Evolutionary conservation across 2,888 invertebrate genomes (phyloP).

Genomic region (Trichopoda pennipes): DNA sequence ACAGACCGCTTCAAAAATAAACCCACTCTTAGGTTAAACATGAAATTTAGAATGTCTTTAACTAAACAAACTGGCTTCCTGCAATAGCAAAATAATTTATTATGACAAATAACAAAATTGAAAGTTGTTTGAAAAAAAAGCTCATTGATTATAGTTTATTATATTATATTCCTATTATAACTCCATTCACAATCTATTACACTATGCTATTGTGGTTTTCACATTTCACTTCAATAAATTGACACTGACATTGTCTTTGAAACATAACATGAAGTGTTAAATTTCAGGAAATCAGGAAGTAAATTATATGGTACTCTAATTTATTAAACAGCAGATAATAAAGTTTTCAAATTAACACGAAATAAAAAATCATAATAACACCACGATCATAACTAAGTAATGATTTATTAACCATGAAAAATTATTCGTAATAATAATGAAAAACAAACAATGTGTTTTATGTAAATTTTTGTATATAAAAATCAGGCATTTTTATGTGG

Average conservation of each 20-base stretch:
- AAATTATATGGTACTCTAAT: constrained; percentile 20
- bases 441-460: too few relatives aligned
- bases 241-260: constrained; percentile 61
- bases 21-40: too few relatives aligned
- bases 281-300: constrained; percentile 61
- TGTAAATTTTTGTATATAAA: too few relatives aligned
- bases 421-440: too few relatives aligned
- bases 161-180: constrained; percentile 1
- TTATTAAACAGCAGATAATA: too few relatives aligned
- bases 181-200: constrained; percentile 22
- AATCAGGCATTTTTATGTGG: too few relatives aligned
- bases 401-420: too few relatives aligned
- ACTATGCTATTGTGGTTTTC: constrained; percentile 22
- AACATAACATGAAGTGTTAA: constrained; percentile 34
- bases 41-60: too few relatives aligned
- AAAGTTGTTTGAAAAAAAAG: background rate
- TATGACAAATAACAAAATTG: background rate
- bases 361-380: too few relatives aligned
- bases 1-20: too few relatives aligned
- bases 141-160: background rate
- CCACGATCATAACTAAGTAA: too few relatives aligned
- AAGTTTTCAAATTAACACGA: background rate
- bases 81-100: background rate
- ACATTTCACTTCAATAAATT: constrained; percentile 45
- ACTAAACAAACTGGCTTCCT: too few relatives aligned